A percentile compares a stretch with the other conserved stretches of the same genome.
Evolutionary conservation across 2,888 invertebrate species (phyloP).

Genomic region (Oithona nana): DNA sequence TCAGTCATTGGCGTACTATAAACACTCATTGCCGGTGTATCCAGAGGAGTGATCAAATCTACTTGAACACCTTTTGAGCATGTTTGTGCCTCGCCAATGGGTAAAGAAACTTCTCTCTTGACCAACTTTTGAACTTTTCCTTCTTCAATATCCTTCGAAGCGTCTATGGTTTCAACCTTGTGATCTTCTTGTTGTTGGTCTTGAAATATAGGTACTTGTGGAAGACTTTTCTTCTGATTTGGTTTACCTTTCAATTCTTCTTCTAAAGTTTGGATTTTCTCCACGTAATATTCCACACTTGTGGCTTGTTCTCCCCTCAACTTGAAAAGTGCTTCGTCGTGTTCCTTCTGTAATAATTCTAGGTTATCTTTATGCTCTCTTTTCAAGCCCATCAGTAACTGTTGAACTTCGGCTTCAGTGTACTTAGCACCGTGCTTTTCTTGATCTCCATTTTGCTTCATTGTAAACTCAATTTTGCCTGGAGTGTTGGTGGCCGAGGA

Average conservation of each 20-base stretch:
- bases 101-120: neutral
- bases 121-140: neutral
- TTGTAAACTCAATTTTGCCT: neutral
- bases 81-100: no score
- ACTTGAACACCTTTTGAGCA: no score
- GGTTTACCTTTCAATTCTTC: constrained; percentile 23
- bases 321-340: constrained; percentile 25
- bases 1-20: constrained; percentile 21
- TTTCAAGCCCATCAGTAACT: constrained; percentile 28
- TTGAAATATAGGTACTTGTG: neutral
- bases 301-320: constrained; percentile 28
- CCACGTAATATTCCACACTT: constrained; percentile 27
- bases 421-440: constrained; percentile 9
- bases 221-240: neutral
- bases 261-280: constrained; percentile 30
- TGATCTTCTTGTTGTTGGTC: neutral
- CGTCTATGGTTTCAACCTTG: constrained; percentile 2
- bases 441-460: neutral
- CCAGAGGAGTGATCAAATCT: neutral
- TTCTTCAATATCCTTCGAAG: neutral
- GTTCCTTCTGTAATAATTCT: constrained; percentile 26
- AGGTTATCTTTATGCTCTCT: constrained; percentile 30
- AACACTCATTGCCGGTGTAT: no score
- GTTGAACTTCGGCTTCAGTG: constrained; percentile 25
- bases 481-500: neutral